Conservation (phyloP, 2,113 vertebrate species). For the Fulica atra region DNA sequence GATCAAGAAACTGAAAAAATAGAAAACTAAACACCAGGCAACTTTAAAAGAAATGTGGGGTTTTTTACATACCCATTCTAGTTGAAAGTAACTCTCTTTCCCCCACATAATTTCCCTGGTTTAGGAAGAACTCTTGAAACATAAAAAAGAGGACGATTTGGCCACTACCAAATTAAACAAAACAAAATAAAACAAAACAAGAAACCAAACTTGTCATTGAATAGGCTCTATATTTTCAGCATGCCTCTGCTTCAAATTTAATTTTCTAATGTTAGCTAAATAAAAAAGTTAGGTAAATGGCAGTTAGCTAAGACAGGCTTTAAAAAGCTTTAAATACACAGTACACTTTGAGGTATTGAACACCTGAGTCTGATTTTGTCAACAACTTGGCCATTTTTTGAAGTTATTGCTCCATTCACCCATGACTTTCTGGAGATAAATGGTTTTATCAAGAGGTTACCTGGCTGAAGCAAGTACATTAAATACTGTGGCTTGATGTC, state of each 20-base stretch:
- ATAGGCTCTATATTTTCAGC: background rate
- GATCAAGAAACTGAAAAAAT: background rate
- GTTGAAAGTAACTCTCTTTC: background rate
- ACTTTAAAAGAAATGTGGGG: background rate
- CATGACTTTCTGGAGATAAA: background rate
- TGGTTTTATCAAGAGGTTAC: background rate
- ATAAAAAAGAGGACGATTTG: background rate
- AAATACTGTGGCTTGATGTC: background rate
- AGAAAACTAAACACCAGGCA: background rate
- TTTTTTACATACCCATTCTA: background rate
- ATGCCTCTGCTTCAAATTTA: background rate
- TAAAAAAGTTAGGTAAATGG: background rate
- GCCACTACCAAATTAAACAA: background rate
- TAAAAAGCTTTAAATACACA: background rate
- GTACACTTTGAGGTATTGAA: background rate
- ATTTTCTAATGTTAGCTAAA: background rate
- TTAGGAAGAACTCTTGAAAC: background rate
- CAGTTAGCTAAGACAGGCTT: background rate
- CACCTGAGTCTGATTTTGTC: background rate
- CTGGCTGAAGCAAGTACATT: background rate
- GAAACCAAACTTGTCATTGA: background rate
- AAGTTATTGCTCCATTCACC: background rate
- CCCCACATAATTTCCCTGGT: background rate
- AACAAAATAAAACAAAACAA: background rate
- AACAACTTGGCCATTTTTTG: rapidly evolving